A percentile compares a stretch with the other conserved stretches of the same genome.
Evolutionary conservation across 2,888 invertebrate genomes (phyloP).

Genomic region (Cistogaster globosa): DNA sequence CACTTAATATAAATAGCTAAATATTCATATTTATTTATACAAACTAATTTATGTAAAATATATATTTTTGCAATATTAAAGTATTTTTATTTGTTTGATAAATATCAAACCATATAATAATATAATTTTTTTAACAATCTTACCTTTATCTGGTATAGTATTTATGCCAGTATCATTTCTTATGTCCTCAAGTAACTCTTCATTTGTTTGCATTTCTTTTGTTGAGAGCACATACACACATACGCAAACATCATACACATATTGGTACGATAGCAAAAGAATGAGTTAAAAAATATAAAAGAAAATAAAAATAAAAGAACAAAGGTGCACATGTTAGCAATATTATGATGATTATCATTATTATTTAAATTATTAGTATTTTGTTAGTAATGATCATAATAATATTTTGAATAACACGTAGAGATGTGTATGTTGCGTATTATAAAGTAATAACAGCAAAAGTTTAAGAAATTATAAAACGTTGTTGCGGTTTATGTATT

Average conservation of each 20-base stretch:
- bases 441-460: too few species aligned
- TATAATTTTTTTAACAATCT: slow-evolving; percentile 58
- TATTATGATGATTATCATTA: slow-evolving; percentile 56
- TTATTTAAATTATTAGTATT: slow-evolving; percentile 20
- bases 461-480: not conserved
- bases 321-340: not conserved
- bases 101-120: too few species aligned
- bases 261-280: not conserved
- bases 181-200: slow-evolving; percentile 82
- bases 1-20: too few species aligned
- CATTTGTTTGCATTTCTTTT: slow-evolving; percentile 82
- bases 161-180: slow-evolving; percentile 82
- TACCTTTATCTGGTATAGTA: slow-evolving; percentile 83
- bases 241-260: not conserved
- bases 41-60: too few species aligned
- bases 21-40: too few species aligned
- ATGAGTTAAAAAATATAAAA: not conserved
- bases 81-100: too few species aligned
- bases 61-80: too few species aligned
- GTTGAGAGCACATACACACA: not conserved
- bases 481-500: too few species aligned
- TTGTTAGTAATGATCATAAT: slow-evolving; percentile 8
- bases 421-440: not conserved
- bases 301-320: too few species aligned
- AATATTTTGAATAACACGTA: not conserved